Evolutionary conservation across 1,140 invertebrate genomes (phyloP).

Genomic region (Yoshiicerus persimilis): DNA sequence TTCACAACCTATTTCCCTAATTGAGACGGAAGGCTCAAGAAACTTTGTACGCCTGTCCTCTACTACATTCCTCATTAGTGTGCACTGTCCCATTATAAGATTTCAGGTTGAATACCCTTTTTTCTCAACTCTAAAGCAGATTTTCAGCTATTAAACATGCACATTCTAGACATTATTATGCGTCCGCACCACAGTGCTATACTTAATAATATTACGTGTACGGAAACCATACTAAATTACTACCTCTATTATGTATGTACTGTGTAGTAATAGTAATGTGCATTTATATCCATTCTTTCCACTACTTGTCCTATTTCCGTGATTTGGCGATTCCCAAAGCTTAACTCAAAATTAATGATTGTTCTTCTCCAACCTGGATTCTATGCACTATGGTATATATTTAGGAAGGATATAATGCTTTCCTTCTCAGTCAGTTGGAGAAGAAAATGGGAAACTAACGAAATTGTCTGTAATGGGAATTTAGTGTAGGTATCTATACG

Average conservation of each 20-base stretch:
- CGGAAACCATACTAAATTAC: too few relatives aligned
- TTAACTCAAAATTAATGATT: background rate
- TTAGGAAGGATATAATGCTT: background rate
- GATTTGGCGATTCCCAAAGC: background rate
- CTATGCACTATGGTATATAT: background rate
- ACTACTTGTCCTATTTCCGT: background rate
- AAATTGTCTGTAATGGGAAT: background rate
- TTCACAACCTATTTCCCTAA: background rate
- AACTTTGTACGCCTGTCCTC: too few relatives aligned
- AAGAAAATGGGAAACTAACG: background rate
- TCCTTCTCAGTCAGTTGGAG: background rate
- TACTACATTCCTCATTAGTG: background rate
- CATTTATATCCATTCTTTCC: background rate
- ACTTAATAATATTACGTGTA: too few relatives aligned
- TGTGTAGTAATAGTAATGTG: too few relatives aligned
- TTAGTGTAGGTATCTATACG: background rate
- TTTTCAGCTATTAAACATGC: background rate
- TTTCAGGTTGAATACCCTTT: background rate
- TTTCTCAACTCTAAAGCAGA: background rate
- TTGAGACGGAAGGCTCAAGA: background rate
- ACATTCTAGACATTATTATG: too few relatives aligned
- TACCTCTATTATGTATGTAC: too few relatives aligned
- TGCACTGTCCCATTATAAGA: background rate
- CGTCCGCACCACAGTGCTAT: too few relatives aligned
- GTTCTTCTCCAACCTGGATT: background rate